These are phyloP conservation scores for Mormyrops boulengeri DNA, from an alignment of 2,797 vertebrate species.

Conservation along the genomic window DNA sequence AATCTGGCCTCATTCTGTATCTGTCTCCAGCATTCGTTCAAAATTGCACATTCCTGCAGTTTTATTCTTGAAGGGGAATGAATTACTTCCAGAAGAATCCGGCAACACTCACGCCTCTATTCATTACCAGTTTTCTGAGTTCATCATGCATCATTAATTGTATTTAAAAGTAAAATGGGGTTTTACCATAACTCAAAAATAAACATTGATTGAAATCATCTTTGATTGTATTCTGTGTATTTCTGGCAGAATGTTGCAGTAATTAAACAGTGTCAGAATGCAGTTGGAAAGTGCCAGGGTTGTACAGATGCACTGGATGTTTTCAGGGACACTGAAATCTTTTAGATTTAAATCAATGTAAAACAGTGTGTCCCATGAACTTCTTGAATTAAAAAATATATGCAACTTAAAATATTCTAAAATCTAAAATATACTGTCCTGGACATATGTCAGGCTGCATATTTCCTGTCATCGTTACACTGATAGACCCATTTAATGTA, in stretches of 20 bases:
- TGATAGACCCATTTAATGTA: neutral
- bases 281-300: neutral
- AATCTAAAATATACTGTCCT: too few species aligned
- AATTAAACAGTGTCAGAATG: neutral
- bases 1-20: neutral
- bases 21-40: neutral
- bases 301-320: neutral
- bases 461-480: neutral
- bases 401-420: neutral
- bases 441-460: neutral
- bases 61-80: neutral
- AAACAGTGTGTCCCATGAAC: neutral
- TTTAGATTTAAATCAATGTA: neutral
- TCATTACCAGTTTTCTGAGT: neutral
- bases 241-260: neutral
- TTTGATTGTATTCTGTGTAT: neutral
- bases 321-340: neutral
- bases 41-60: neutral
- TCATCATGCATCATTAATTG: neutral
- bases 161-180: neutral
- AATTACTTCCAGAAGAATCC: neutral
- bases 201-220: neutral
- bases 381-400: neutral
- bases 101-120: neutral
- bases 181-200: neutral